Conservation (phyloP, 2,888 invertebrate genomes). For the Anarsia innoxiella region DNA sequence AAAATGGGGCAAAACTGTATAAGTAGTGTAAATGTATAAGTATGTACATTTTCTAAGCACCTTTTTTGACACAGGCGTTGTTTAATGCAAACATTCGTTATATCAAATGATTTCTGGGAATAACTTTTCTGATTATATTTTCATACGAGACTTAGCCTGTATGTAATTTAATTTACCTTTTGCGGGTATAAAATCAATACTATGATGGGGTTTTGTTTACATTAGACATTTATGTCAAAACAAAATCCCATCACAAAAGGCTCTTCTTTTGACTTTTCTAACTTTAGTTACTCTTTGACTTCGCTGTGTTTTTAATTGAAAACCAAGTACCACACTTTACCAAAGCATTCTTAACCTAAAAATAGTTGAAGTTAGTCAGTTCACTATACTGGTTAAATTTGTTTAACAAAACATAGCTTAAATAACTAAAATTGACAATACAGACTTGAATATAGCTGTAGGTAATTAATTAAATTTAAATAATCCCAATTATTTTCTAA, state of each 20-base stretch:
- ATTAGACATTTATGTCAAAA: no score
- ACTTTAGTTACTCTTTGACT: no score
- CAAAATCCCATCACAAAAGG: no score
- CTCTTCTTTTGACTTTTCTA: no score
- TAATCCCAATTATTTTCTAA: constrained; percentile 28
- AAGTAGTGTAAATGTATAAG: constrained; percentile 44
- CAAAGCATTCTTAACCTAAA: constrained; percentile 38
- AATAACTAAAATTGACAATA: constrained; percentile 34
- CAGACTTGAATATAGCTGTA: constrained; percentile 28
- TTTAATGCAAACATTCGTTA: no score
- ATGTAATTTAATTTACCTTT: no score
- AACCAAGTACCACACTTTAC: constrained; percentile 35
- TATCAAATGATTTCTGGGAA: constrained; percentile 47
- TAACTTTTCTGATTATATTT: no score
- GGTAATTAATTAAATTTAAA: constrained; percentile 44
- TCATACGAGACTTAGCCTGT: no score
- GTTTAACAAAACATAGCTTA: constrained; percentile 43
- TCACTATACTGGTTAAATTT: constrained; percentile 46
- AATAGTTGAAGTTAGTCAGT: constrained; percentile 42
- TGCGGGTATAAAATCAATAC: no score
- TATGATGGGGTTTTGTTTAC: no score
- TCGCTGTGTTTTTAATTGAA: constrained; percentile 23
- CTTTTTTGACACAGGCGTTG: constrained; percentile 55
- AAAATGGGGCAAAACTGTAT: constrained; percentile 45
- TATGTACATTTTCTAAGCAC: constrained; percentile 63